Conservation (phyloP, 2,888 invertebrate species). For the Andrena dorsata region DNA sequence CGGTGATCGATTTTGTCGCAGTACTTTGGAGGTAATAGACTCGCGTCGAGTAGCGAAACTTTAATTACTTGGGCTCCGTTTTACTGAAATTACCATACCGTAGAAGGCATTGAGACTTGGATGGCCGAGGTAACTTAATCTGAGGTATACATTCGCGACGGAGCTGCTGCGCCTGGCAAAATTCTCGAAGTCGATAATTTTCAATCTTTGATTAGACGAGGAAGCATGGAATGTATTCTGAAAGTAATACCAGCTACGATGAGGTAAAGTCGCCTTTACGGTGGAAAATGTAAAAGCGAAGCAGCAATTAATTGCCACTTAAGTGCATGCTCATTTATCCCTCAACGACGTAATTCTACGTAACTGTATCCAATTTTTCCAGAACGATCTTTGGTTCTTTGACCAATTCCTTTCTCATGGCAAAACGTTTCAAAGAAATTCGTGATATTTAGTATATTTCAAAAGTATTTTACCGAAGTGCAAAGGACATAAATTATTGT, state of each 20-base stretch:
- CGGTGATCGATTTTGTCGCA: constrained; percentile 14
- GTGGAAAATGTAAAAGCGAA: constrained; percentile 4
- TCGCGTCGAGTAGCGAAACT: constrained; percentile 22
- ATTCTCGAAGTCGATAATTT: constrained; percentile 12
- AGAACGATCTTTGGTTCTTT: too few relatives aligned
- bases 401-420: too few relatives aligned
- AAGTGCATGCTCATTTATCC: constrained; percentile 6
- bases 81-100: constrained; percentile 31
- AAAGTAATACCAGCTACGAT: too few relatives aligned
- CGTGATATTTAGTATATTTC: too few relatives aligned
- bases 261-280: too few relatives aligned
- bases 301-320: constrained; percentile 9
- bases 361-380: neutral
- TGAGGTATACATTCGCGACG: constrained; percentile 3
- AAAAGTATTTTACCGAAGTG: too few relatives aligned
- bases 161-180: constrained; percentile 20
- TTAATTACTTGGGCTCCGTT: constrained; percentile 26
- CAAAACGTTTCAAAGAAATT: too few relatives aligned
- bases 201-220: neutral
- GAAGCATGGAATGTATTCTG: too few relatives aligned
- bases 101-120: constrained; percentile 8
- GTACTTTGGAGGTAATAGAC: neutral
- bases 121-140: neutral
- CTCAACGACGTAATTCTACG: neutral
- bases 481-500: too few relatives aligned